Evolutionary conservation across 2,888 invertebrate genomes (phyloP).

Genomic region (Chaitophorus viminalis): DNA sequence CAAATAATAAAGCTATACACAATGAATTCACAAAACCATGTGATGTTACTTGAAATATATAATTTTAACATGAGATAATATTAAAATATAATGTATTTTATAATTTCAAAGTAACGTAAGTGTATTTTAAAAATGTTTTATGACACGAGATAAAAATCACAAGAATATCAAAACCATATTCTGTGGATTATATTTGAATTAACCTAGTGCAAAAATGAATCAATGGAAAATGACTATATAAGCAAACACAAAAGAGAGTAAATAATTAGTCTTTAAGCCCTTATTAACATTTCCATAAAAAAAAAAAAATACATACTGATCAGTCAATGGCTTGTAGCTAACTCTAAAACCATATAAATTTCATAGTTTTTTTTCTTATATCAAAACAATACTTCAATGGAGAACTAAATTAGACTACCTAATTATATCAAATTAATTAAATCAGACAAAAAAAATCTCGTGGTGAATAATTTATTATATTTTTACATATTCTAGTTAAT

Average conservation of each 20-base stretch:
- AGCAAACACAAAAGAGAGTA: neutral
- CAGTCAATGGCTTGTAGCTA: slow-evolving; percentile 16
- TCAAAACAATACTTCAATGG: slow-evolving; percentile 12
- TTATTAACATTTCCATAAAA: slow-evolving; percentile 22
- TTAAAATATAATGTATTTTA: slow-evolving; percentile 12
- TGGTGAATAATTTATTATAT: slow-evolving; percentile 2
- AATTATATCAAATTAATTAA: neutral
- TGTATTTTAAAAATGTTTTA: slow-evolving; percentile 29
- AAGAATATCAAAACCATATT: slow-evolving; percentile 4
- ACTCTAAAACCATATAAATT: neutral
- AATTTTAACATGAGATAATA: neutral
- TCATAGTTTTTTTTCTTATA: neutral
- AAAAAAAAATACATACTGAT: slow-evolving; percentile 16
- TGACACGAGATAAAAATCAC: slow-evolving; percentile 22
- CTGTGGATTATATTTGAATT: slow-evolving; percentile 21
- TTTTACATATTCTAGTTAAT: slow-evolving; percentile 3
- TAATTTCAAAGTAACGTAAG: neutral
- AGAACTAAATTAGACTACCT: neutral
- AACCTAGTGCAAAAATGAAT: slow-evolving; percentile 19
- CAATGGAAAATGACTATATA: slow-evolving; percentile 16
- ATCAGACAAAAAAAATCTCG: neutral
- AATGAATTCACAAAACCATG: slow-evolving; percentile 9
- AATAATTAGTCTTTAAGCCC: slow-evolving; percentile 30
- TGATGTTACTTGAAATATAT: neutral
- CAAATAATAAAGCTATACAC: slow-evolving; percentile 12